Evolutionary conservation across 2,797 vertebrate genomes (phyloP).

Genomic region (Squalus acanthias): DNA sequence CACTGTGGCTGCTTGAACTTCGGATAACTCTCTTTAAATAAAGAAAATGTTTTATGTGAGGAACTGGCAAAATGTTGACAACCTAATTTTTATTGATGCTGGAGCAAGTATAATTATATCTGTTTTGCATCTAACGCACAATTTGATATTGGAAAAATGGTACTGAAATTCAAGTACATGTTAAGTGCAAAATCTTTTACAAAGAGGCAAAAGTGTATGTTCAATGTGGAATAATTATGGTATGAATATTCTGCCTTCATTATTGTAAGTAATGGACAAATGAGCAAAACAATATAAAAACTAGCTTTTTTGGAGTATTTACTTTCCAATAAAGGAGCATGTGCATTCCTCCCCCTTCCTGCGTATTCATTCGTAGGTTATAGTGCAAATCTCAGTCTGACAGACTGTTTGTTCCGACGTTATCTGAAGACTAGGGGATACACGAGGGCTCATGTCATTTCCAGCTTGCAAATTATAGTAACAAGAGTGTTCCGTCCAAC

Average conservation of each 20-base stretch:
- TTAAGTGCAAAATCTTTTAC: background rate
- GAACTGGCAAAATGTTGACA: background rate
- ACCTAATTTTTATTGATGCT: background rate
- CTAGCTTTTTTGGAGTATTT: background rate
- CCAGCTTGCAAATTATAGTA: background rate
- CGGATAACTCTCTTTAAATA: background rate
- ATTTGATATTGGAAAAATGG: background rate
- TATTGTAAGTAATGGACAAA: background rate
- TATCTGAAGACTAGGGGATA: background rate
- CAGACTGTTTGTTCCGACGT: background rate
- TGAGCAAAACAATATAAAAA: background rate
- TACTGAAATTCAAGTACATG: background rate
- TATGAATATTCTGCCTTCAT: background rate
- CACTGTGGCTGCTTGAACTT: background rate
- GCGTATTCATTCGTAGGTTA: background rate
- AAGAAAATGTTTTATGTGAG: background rate
- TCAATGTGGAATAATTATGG: background rate
- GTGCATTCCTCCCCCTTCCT: background rate
- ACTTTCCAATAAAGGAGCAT: background rate
- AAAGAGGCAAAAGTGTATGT: background rate
- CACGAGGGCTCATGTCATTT: background rate
- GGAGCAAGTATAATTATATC: background rate
- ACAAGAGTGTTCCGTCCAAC: background rate
- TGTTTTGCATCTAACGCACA: background rate
- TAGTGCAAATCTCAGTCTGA: background rate